Evolutionary conservation across 2,797 vertebrate species (phyloP), one percentile per base, ranked within the genome.

Genomic region (Sebastes vulpes): DNA sequence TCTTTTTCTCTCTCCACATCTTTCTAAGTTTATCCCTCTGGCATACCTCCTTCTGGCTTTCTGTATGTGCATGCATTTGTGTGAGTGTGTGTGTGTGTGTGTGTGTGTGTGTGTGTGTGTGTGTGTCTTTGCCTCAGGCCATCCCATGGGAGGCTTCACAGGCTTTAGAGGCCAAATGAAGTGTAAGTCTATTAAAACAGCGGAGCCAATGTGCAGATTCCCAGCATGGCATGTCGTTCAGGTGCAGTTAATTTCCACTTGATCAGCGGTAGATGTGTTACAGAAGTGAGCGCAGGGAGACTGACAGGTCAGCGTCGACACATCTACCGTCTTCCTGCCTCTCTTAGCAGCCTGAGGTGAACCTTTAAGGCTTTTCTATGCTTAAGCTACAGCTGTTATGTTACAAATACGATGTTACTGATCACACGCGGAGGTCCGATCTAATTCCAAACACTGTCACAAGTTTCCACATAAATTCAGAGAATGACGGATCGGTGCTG

Each of bases 91-190:
- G 31, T 32, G 50, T 11, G 66, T 70, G 63, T 56, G 31, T 31
- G 73, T 57, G 57, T 52, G 72, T 25, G 69, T 26, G 59, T 88
- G 66, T 70, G 63, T 56, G 31, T 32, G 73, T 57, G 57, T 52
- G 72, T 25, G 69, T 26, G 59, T 88, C 88, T 90, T 82, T 32
- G 91, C 72, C 92, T 93, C 91, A 79, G 89, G 93, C 94, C 89
- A 87, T 95, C 97, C 96, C 95, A 89, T 83, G 94, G 96, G 96
- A 96, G 91, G 93, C 94, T 95, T 97, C 96, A 97, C 91, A 92
- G 91, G 94, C 91, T 97, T 97, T 96, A 96, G 94, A 96, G 96
- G 95, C 95, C 96, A 97, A 97, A 97, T 96, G 96, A 97, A 92
- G 96, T 97, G 91, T 95, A 97, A 97, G 95, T 96, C 96, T 96